Percentiles rank a stretch among this genome's conserved stretches.
These are phyloP conservation scores for Rhabdomys pumilio DNA, from an alignment of 2,797 vertebrate genomes.

Conservation along the genomic window DNA sequence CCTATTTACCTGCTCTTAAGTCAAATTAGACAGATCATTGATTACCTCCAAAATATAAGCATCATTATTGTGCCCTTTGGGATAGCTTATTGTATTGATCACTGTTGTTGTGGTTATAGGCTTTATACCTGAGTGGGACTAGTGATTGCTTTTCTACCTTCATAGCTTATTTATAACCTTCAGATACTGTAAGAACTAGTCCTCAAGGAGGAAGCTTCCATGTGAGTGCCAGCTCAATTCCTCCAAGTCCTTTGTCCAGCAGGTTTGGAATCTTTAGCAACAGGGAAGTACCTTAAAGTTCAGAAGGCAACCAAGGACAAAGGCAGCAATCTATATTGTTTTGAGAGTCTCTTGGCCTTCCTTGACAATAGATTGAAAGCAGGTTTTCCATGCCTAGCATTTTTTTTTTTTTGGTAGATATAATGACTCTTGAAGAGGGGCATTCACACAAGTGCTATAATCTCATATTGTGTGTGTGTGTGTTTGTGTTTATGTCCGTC, in stretches of 20 bases:
- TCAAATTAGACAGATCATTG: not conserved
- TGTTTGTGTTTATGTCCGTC: not conserved
- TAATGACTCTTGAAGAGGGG: not conserved
- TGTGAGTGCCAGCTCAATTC: not conserved
- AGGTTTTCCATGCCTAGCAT: not conserved
- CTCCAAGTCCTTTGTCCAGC: not conserved
- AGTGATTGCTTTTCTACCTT: not conserved
- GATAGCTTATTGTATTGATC: not conserved
- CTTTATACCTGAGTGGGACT: not conserved
- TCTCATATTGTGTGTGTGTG: not conserved
- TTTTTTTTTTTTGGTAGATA: not conserved
- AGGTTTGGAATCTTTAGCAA: not conserved
- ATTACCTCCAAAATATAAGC: not conserved
- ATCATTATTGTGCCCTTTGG: not conserved
- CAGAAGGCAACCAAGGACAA: not conserved
- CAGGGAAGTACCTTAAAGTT: not conserved
- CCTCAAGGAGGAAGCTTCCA: not conserved
- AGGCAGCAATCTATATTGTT: not conserved
- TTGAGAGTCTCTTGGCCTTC: not conserved
- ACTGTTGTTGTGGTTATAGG: not conserved
- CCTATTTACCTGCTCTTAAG: not conserved
- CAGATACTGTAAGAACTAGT: not conserved
- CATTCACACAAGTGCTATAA: not conserved
- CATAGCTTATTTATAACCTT: not conserved
- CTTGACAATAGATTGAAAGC: not conserved